A percentile compares a stretch with the other conserved stretches of the same genome.
Evolutionary conservation across 37 sponge, comb jelly and placozoan species (phyloP).

Genomic region (Ianthella basta): DNA sequence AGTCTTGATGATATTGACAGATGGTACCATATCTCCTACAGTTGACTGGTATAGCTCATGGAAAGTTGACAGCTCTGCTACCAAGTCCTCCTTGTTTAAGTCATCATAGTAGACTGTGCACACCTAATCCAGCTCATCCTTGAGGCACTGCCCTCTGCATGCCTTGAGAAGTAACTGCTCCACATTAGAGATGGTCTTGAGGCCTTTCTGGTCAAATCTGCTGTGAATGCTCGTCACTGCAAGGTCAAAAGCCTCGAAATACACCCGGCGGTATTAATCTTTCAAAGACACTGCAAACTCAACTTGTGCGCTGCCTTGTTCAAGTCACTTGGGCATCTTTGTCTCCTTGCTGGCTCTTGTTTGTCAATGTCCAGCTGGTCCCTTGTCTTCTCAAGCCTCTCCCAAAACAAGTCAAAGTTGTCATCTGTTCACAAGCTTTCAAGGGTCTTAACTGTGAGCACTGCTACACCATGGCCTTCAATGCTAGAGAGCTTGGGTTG

Average conservation of each 20-base stretch:
- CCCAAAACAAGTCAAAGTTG: slow-evolving; percentile 74
- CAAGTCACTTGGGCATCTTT: slow-evolving; percentile 57
- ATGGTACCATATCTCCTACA: slow-evolving; percentile 45
- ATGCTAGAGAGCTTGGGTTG: slow-evolving; percentile 64
- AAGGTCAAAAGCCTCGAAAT: slow-evolving; percentile 70
- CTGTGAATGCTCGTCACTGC: slow-evolving; percentile 44
- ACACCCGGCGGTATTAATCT: slow-evolving; percentile 47
- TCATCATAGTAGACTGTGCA: slow-evolving; percentile 55
- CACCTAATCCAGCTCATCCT: slow-evolving; percentile 50
- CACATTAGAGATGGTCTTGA: slow-evolving; percentile 55
- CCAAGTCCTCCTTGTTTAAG: slow-evolving; percentile 49
- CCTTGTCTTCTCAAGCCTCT: slow-evolving; percentile 55
- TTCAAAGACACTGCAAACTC: slow-evolving; percentile 41
- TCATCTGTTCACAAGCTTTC: slow-evolving; percentile 48
- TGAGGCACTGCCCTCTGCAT: slow-evolving; percentile 33
- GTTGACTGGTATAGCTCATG: slow-evolving; percentile 33
- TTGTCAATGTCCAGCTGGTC: slow-evolving; percentile 59
- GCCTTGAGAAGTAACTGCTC: slow-evolving; percentile 68
- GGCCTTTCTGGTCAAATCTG: slow-evolving; percentile 75
- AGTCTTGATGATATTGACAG: slow-evolving; percentile 47
- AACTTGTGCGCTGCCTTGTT: slow-evolving; percentile 56
- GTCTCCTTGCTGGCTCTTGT: slow-evolving; percentile 57
- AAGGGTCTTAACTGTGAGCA: slow-evolving; percentile 70
- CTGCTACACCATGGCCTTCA: slow-evolving; percentile 80
- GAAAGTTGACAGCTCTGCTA: slow-evolving; percentile 56